A percentile compares a stretch with the other conserved stretches of the same genome.
Evolutionary conservation across 2,113 vertebrate genomes (phyloP).

Genomic region (Columba janthina): DNA sequence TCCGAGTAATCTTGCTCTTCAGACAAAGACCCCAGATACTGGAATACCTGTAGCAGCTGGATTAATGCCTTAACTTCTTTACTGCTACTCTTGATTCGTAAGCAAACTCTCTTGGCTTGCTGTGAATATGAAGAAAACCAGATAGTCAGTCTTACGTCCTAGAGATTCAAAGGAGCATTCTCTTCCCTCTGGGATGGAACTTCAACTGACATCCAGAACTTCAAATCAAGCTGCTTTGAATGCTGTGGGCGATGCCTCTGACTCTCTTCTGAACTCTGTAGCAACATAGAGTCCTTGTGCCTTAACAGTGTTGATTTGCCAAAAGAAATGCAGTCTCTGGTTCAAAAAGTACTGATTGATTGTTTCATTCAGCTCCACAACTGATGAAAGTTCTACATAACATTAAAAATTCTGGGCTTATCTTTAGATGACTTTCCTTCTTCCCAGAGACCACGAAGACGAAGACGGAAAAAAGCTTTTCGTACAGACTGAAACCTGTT

Average conservation of each 20-base stretch:
- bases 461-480: constrained; percentile 36
- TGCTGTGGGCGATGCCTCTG: not conserved
- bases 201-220: constrained; percentile 14
- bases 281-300: constrained; percentile 1
- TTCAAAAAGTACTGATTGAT: constrained; percentile 16
- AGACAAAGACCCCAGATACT: not conserved
- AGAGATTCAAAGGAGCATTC: constrained; percentile 18
- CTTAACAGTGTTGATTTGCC: constrained; percentile 23
- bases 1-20: not conserved
- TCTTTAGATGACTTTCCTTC: constrained; percentile 22
- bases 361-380: constrained; percentile 28
- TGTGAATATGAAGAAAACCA: constrained; percentile 16
- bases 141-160: not conserved
- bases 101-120: constrained; percentile 9
- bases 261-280: constrained; percentile 4
- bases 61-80: not conserved
- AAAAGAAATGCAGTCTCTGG: constrained; percentile 13
- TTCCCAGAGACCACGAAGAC: not conserved
- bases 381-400: not conserved
- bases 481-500: constrained; percentile 15
- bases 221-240: constrained; percentile 12
- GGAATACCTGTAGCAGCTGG: not conserved
- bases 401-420: constrained; percentile 31
- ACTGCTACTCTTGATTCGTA: not conserved
- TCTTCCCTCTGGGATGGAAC: not conserved